A percentile compares a stretch with the other conserved stretches of the same genome.
phyloP scores from a whole-genome alignment of 2,113 vertebrate genomes.

The Eupsittula cactorum region DNA sequence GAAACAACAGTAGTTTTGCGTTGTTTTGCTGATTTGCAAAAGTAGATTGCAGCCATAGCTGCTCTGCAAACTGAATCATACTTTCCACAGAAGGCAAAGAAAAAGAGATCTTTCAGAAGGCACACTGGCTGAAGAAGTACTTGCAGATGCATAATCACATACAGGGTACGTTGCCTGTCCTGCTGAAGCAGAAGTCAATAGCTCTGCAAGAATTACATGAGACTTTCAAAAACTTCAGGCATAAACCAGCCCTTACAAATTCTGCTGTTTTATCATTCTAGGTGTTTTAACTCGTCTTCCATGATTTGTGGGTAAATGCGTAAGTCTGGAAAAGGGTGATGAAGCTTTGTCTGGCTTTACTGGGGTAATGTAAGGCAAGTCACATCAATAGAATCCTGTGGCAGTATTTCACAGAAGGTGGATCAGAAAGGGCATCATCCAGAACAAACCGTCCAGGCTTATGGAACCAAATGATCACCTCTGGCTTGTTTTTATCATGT shows the following conservation, averaged over 20 bases:
- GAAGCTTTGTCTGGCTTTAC: neutral
- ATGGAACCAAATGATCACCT: neutral
- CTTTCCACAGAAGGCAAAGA: neutral
- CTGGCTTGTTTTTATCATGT: neutral
- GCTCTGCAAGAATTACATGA: neutral
- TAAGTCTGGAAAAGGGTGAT: neutral
- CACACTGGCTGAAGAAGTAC: neutral
- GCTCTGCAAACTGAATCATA: neutral
- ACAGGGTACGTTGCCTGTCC: too few species aligned
- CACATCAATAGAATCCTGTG: accelerated
- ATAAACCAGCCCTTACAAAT: neutral
- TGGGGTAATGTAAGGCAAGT: neutral
- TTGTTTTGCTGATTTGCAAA: neutral
- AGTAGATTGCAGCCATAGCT: neutral
- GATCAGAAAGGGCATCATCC: neutral
- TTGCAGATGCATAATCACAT: neutral
- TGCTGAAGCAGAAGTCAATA: neutral
- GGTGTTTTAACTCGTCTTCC: neutral
- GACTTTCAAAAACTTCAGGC: neutral
- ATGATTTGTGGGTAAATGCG: neutral
- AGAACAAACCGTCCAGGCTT: neutral
- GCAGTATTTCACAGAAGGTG: neutral
- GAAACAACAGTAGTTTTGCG: neutral
- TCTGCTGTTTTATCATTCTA: neutral
- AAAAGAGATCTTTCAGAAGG: neutral